Base-by-base conservation (phyloP, 2,113 vertebrate genomes). In the Gymnogyps californianus region DNA sequence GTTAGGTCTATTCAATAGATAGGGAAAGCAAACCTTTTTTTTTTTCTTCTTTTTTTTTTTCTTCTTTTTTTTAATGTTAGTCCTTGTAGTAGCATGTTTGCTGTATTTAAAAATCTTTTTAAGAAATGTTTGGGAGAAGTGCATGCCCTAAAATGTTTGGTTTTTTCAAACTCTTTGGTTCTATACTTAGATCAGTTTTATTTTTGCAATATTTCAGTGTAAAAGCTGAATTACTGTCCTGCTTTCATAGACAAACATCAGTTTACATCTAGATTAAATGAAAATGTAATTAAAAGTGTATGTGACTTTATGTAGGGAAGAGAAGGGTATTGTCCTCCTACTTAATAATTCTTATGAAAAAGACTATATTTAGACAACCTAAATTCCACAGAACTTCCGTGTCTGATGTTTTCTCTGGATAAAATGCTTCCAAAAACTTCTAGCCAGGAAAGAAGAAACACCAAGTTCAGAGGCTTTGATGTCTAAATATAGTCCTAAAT, bases 321-420 rank as follows among this genome's bases (percentile, higher is more conserved):
- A 70, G 47, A 79, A 71, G 16, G 88, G 32, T 83, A 72, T 58
- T 75, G 25, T 77, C 29, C 62, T 90, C 75, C 79, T 86, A 89
- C 24, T 26, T 89, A 74, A 83, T 92, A 89, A 83, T 89, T 96
- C 28, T 26, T 62, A 29, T 91, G 22, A 69, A 90, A 93, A 78
- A 72, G 40, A 34, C 47, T 94, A 69, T 93, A 90, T 96, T 94
- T 95, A 91, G 87, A 85, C 82, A 87, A 67, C 28, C 36, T 87
- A 52, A 95, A 94, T 93, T 95, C 93, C 87, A 93, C 44, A 76
- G 84, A 72, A 87, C 34, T 85, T 87, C 77, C 59, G 32, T 67
- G 47, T 91, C 83, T 93, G 84, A 76, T 95, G 34, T 89, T 94
- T 95, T 93, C 42, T 91, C 81, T 90, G 89, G 81, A 94, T 91